Evolutionary conservation across 2,113 vertebrate species (phyloP), one percentile per base, ranked within the genome.

Genomic region (Pongo pygmaeus): DNA sequence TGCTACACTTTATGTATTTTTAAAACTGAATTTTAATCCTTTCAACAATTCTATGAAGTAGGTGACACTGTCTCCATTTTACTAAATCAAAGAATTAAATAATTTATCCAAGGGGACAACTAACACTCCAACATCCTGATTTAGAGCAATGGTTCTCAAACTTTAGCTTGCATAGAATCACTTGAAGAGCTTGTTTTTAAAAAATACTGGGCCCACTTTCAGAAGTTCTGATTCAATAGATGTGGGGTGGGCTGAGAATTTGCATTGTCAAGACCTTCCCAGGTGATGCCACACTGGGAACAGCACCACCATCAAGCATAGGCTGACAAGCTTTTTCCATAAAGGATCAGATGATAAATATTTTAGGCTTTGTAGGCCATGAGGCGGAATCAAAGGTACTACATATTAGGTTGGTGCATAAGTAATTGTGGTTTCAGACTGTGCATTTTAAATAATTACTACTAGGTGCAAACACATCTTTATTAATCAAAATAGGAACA

Each of bases 301-400:
- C 32, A 72, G n/a, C 46, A 81, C 35, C 9, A 27, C 46, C 6
- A 1, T 75, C 32, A 17, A 91, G 85, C 35, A 59, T 43, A 88
- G 52, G 52, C 40, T 77, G 81, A 57, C 32, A 59, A 5, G 64
- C 77, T 81, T 91, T 90, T 69, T 92, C 80, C n/a, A 6, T 46
- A 84, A 90, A 93, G 27, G 84, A 35, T 50, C 77, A 95, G 35
- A 80, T 95, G 69, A 55, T n/a, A 84, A 93, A 32, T 89, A 61
- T 93, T 94, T 97, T 78, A 96, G 43, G 48, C 43, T 93, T 81
- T 67, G 11, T 2, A 57, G 86, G 38, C 74, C 35, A 81, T 88
- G 40, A 85, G 81, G 70, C 57, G 89, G 78, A 91, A 81, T 93
- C 35, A 91, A 67, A 88, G 32, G 3, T 92, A 57, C 57, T 81